Percentiles rank a stretch among this genome's conserved stretches.
These are phyloP conservation scores for Rhamphomyia laevipes DNA, from an alignment of 2,888 invertebrate species.

Conservation along the genomic window DNA sequence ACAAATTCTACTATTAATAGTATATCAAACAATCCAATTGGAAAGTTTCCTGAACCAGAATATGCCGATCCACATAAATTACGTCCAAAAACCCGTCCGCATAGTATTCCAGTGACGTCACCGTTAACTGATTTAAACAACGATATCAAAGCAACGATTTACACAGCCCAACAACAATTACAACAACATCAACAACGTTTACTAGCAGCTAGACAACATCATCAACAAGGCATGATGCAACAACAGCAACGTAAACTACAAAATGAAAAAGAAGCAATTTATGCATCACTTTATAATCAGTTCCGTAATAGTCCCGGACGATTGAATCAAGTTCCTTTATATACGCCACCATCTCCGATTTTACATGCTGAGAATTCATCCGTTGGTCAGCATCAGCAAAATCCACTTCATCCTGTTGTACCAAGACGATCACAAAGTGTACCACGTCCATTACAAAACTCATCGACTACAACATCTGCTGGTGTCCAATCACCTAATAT, in stretches of 20 bases:
- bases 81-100: constrained; percentile 39
- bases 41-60: constrained; percentile 14
- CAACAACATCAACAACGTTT: constrained; percentile 10
- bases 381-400: constrained; percentile 3
- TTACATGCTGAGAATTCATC: background rate
- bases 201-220: constrained; percentile 1
- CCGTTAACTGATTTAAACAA: constrained; percentile 16
- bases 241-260: constrained; percentile 28
- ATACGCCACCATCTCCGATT: constrained; percentile 18
- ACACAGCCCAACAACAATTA: constrained; percentile 11
- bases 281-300: constrained; percentile 32
- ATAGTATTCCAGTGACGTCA: constrained; percentile 47
- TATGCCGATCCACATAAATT: constrained; percentile 32
- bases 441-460: constrained; percentile 24
- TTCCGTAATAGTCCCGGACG: constrained; percentile 30
- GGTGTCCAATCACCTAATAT: constrained; percentile 7
- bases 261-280: constrained; percentile 34
- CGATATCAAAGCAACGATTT: constrained; percentile 14
- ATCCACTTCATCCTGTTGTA: constrained; percentile 23
- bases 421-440: constrained; percentile 36
- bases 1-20: background rate
- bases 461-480: constrained; percentile 12
- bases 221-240: constrained; percentile 12
- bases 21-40: background rate
- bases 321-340: constrained; percentile 16